Evolutionary conservation across 2,888 invertebrate genomes (phyloP), one percentile per base, ranked within the genome.

Genomic region (Exocentrus adspersus): DNA sequence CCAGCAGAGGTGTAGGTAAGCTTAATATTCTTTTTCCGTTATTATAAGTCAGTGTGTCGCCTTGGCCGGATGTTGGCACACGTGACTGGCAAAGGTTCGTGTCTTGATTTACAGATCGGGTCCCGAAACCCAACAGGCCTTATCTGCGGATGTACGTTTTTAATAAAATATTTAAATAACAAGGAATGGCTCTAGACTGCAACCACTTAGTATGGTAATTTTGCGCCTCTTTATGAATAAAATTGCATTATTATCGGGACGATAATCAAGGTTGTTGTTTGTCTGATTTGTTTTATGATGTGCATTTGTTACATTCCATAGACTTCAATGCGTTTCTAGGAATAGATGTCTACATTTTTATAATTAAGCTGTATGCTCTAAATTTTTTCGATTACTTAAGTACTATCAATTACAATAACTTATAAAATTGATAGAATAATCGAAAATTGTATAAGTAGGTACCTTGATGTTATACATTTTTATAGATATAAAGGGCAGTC

Each of bases 11-110:
- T 65, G 62, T 64, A 65, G 67, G 69, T 62, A 56, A 57, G 63
- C 62, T 70, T 68, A 70, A 70, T 68, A 70, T 70, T 70, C 68
- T 60, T 68, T 68, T 78, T 80, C 80, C 80, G 79, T 80, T 80
- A 81, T 80, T 80, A 75, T 80, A 81, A 81, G 81, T 81, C 80
- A 81, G 80, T 81, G 74, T 81, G 81, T 80, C 81, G 80, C 77
- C 67, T 66, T 69, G 73, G 70, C 76, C 80, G 81, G 82, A 81
- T 80, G 78, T 72, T 72, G 65, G 60, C 73, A 77, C 79, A 78
- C 81, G 80, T 80, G 81, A 80, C 78, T 79, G 79, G 80, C 78
- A 71, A 74, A 76, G 75, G 78, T 78, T 75, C 79, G 78, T 81
- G 79, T 76, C 74, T 75, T 75, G 80, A 78, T 64, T 72, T 64